Evolutionary conservation across 2,888 invertebrate species (phyloP).

Genomic region (Agonopterix alstromeriana): DNA sequence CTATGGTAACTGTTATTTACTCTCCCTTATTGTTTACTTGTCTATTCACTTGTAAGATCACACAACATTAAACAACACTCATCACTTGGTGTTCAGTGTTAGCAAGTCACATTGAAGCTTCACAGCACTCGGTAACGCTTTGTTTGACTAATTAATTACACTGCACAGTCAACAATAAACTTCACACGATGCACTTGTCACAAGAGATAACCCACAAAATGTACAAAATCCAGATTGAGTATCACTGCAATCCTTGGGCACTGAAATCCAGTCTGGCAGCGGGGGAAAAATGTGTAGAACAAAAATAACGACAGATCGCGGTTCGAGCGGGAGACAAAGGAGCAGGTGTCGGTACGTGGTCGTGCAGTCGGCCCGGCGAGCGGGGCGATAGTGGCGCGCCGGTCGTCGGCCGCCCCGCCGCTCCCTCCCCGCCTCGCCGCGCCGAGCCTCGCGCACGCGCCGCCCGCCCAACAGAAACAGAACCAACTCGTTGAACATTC

Average conservation of each 20-base stretch:
- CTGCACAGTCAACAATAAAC: constrained; percentile 5
- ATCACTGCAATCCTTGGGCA: constrained; percentile 71
- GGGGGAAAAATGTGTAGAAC: constrained; percentile 33
- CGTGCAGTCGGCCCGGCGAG: constrained; percentile 42
- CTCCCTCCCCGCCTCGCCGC: constrained; percentile 32
- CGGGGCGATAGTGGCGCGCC: constrained; percentile 58
- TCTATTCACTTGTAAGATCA: constrained; percentile 3
- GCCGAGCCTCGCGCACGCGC: constrained; percentile 53
- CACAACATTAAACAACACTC: constrained; percentile 6
- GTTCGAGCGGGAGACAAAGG: constrained; percentile 53
- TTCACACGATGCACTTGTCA: constrained; percentile 15
- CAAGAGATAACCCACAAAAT: constrained; percentile 1
- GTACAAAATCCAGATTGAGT: constrained; percentile 33
- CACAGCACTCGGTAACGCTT: constrained; percentile 1
- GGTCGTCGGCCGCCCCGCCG: constrained; percentile 15
- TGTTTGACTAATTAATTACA: not conserved
- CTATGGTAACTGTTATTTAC: constrained; percentile 76
- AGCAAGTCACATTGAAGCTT: constrained; percentile 8
- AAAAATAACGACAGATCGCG: constrained; percentile 57
- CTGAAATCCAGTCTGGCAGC: constrained; percentile 63
- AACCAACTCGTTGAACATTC: constrained; percentile 50
- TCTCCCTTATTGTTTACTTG: constrained; percentile 3
- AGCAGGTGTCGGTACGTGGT: constrained; percentile 15
- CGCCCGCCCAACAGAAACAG: constrained; percentile 47
- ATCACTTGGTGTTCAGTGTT: not conserved